phyloP scores from a whole-genome alignment of 2,888 invertebrate genomes.

The Tetropium fuscum region DNA sequence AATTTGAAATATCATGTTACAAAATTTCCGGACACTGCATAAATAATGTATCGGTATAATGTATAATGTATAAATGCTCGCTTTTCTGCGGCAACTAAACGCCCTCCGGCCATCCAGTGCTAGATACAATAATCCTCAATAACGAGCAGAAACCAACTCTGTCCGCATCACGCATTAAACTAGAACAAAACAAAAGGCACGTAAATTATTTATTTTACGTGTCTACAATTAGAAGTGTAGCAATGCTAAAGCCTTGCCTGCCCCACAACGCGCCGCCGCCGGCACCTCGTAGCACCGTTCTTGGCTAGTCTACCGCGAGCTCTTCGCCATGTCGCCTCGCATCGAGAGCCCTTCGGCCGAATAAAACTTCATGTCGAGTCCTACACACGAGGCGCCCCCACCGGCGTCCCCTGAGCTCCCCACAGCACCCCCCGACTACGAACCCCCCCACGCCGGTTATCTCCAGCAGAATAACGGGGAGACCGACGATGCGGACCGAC shows the following conservation, averaged over 20 bases:
- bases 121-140: too few relatives aligned
- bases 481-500: constrained; percentile 64
- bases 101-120: not conserved
- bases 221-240: constrained; percentile 25
- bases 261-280: constrained; percentile 62
- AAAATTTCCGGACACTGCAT: too few relatives aligned
- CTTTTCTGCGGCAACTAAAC: too few relatives aligned
- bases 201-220: constrained; percentile 15
- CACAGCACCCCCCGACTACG: constrained; percentile 65
- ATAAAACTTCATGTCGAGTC: constrained; percentile 62
- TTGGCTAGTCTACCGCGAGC: constrained; percentile 65
- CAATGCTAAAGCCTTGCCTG: constrained; percentile 29
- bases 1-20: too few relatives aligned
- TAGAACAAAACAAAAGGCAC: not conserved
- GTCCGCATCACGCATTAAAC: constrained; percentile 15
- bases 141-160: not conserved
- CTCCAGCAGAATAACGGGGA: constrained; percentile 27
- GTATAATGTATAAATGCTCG: too few relatives aligned
- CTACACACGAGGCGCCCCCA: constrained; percentile 61
- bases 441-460: constrained; percentile 62
- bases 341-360: constrained; percentile 59
- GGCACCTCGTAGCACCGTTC: constrained; percentile 62
- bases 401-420: constrained; percentile 49
- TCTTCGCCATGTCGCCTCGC: constrained; percentile 65
- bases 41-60: too few relatives aligned